Percentiles rank a stretch among this genome's conserved stretches.
Evolutionary conservation across 1,140 invertebrate genomes (phyloP).

Genomic region (Leguminivora glycinivorella): DNA sequence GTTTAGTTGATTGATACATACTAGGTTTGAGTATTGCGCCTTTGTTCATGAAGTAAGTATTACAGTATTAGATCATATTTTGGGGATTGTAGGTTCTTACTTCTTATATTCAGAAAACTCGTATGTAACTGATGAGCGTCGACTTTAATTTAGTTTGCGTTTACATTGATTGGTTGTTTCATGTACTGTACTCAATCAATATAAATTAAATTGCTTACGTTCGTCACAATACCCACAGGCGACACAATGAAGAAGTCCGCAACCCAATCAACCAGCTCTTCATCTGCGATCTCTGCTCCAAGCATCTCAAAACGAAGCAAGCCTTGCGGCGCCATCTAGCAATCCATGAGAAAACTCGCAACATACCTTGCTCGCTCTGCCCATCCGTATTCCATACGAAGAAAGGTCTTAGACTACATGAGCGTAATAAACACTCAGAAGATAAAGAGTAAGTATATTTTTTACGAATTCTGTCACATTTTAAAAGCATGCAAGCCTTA

Average conservation of each 20-base stretch:
- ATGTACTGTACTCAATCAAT: no score
- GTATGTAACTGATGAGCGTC: no score
- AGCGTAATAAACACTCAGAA: background rate
- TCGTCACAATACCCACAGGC: conserved; percentile 35
- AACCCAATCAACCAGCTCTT: conserved; percentile 31
- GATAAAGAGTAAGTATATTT: conserved; percentile 5
- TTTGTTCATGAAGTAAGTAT: background rate
- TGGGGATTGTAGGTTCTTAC: no score
- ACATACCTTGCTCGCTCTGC: background rate
- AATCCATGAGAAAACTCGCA: conserved; percentile 33
- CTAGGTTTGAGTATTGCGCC: background rate
- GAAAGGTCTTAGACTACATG: background rate
- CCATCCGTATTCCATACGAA: background rate
- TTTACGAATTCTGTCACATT: no score
- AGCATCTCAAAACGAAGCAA: conserved; percentile 41
- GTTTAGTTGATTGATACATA: background rate
- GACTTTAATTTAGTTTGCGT: no score
- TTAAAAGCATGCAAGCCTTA: no score
- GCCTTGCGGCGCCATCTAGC: conserved; percentile 42
- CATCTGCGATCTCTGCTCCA: conserved; percentile 43
- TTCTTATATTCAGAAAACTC: no score
- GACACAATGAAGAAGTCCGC: conserved; percentile 49
- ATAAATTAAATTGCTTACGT: no score
- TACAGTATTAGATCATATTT: background rate
- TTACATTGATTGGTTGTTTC: no score